Evolutionary conservation across 2,797 vertebrate species (phyloP), one percentile per base, ranked within the genome.

Genomic region (Etheostoma nigrum): DNA sequence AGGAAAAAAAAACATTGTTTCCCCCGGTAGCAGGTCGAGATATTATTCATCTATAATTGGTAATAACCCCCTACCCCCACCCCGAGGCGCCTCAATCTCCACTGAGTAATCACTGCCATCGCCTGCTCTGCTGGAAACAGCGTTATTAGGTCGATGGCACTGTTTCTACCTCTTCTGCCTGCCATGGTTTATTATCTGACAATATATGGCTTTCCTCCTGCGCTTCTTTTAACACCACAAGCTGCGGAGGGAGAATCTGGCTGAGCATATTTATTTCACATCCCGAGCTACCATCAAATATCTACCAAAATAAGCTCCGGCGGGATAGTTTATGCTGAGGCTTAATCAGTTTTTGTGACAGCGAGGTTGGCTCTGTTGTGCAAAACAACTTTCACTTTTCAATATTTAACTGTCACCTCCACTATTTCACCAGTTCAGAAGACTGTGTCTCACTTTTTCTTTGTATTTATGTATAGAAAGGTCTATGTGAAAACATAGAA

Each of bases 11-110:
- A 82, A 81, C 78, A 80, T 66, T 74, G 82, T 90, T 92, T 91
- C 87, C 86, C 72, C 76, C 79, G 67, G 76, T 74, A 83, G 85
- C 86, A 83, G 88, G 89, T 91, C 21, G 74, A 86, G 89, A 93
- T 91, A 93, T 94, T 91, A 94, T 92, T 94, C 91, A 93, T 91
- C 85, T 84, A 88, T 94, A 95, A 95, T 94, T 94, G 93, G 93
- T 93, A 94, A 93, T 93, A 94, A 92, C 83, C 88, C 86, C 5
- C 75, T 82, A 74, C 79, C 87, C 82, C 83, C 84, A 89, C 85
- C 92, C 90, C 2, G 64, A 84, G 89, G 92, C 90, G 44, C 72
- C 85, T 89, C 87, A 83, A 77, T 93, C 89, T 91, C 89, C 80
- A 83, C 85, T 82, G 88, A 92, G 92, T 91, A 91, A 91, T 92